A percentile compares a stretch with the other conserved stretches of the same genome.
Conservation (phyloP, 2,888 invertebrate species). For the Crioceris asparagi region DNA sequence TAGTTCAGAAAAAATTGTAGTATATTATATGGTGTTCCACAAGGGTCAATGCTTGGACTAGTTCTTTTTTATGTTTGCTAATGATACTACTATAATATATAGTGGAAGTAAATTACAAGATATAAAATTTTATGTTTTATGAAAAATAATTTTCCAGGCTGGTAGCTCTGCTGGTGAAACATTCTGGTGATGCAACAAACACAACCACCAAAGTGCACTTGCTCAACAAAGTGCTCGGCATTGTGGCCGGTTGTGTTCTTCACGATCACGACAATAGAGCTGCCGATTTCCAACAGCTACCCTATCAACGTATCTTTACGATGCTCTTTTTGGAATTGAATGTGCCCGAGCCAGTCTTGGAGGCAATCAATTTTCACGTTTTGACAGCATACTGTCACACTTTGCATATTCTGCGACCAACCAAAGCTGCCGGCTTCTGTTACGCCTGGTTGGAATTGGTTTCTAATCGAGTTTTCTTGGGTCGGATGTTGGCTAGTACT, state of each 20-base stretch:
- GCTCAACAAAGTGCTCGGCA: constrained; percentile 77
- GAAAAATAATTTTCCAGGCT: constrained; percentile 43
- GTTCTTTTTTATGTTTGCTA: too few species aligned
- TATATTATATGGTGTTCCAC: too few species aligned
- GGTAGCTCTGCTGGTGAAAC: constrained; percentile 88
- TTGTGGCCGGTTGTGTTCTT: constrained; percentile 88
- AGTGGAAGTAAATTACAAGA: too few species aligned
- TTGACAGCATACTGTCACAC: constrained; percentile 95
- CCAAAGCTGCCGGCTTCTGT: constrained; percentile 90
- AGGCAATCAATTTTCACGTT: constrained; percentile 89
- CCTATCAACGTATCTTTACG: constrained; percentile 93
- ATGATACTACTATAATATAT: too few species aligned
- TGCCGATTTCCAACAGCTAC: constrained; percentile 89
- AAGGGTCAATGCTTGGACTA: too few species aligned
- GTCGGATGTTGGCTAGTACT: constrained; percentile 80
- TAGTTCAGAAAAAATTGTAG: too few species aligned
- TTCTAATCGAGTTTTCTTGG: constrained; percentile 92
- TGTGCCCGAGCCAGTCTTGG: constrained; percentile 84
- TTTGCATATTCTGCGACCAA: constrained; percentile 84
- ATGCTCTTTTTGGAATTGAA: constrained; percentile 95
- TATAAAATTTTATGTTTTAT: too few species aligned
- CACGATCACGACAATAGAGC: constrained; percentile 92
- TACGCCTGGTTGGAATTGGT: constrained; percentile 98
- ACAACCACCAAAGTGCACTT: constrained; percentile 94
- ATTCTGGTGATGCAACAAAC: constrained; percentile 81